phyloP scores from a whole-genome alignment of 2,888 invertebrate genomes.

The Microctonus aethiopoides region DNA sequence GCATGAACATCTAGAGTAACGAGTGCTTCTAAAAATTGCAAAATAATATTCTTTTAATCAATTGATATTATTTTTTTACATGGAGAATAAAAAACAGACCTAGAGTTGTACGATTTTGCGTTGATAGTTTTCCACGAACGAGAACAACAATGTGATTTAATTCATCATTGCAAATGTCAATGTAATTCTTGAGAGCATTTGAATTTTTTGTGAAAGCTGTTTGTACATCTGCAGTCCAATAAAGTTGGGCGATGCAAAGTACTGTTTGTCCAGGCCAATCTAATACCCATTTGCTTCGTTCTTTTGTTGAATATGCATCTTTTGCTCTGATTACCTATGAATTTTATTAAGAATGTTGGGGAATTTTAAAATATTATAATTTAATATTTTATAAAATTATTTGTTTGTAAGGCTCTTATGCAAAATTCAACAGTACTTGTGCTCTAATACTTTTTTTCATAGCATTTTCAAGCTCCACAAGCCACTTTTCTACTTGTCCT shows the following conservation, averaged over 20 bases:
- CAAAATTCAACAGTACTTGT: constrained; percentile 56
- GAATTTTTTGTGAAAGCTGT: constrained; percentile 72
- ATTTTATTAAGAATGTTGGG: too few relatives aligned
- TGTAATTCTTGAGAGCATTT: constrained; percentile 73
- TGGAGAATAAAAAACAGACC: constrained; percentile 67
- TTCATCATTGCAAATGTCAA: constrained; percentile 79
- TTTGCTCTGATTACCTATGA: constrained; percentile 65
- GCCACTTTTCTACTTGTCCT: constrained; percentile 69
- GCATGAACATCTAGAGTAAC: constrained; percentile 95
- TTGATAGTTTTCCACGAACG: constrained; percentile 86
- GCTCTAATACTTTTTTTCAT: constrained; percentile 69
- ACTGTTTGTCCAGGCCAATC: constrained; percentile 77
- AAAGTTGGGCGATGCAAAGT: constrained; percentile 82
- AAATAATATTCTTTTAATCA: background rate
- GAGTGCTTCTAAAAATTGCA: constrained; percentile 75
- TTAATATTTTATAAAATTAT: too few relatives aligned
- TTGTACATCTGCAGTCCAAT: constrained; percentile 92
- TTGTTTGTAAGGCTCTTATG: background rate
- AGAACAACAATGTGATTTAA: constrained; percentile 85
- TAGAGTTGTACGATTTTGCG: constrained; percentile 89
- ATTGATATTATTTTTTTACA: background rate
- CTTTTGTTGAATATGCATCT: constrained; percentile 64
- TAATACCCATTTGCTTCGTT: constrained; percentile 71
- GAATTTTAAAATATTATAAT: background rate
- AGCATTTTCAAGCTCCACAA: constrained; percentile 57